Conservation (phyloP, 2,797 vertebrate species). For the Poeciliopsis gracilis region DNA sequence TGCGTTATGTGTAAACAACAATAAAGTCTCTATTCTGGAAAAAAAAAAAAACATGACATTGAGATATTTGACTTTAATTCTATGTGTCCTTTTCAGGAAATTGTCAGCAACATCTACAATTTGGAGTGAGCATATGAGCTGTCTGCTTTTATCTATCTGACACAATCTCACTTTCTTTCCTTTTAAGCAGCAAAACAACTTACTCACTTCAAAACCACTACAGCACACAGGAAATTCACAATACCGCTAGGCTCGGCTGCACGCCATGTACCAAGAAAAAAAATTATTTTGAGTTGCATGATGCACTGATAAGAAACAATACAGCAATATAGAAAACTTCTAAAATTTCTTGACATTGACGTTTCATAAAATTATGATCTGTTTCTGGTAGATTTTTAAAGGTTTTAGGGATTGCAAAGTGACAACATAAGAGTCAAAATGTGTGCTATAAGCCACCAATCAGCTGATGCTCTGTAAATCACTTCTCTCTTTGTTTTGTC, state of each 20-base stretch:
- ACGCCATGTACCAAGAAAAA: slow-evolving; percentile 9
- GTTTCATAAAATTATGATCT: background rate
- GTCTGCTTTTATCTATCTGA: slow-evolving; percentile 23
- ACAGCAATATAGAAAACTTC: background rate
- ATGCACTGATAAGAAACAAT: slow-evolving; percentile 19
- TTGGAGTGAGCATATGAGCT: slow-evolving; percentile 4
- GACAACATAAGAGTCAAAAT: background rate
- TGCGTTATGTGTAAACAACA: background rate
- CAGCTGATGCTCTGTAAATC: background rate
- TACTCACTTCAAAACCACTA: slow-evolving; percentile 44
- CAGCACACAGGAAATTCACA: slow-evolving; percentile 51
- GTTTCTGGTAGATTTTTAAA: background rate
- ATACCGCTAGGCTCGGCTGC: slow-evolving; percentile 16
- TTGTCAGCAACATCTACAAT: slow-evolving; percentile 8
- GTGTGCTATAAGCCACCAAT: background rate
- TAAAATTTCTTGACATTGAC: background rate
- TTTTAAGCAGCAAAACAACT: slow-evolving; percentile 50
- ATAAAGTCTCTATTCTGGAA: background rate
- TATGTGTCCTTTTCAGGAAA: slow-evolving; percentile 20
- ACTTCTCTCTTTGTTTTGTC: background rate
- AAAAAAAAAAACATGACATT: background rate
- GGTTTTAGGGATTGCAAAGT: background rate
- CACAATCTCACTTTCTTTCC: slow-evolving; percentile 49
- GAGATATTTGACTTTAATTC: slow-evolving; percentile 12
- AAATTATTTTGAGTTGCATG: slow-evolving; percentile 1